These are phyloP conservation scores for Isoperla grammatica DNA, from an alignment of 2,888 invertebrate genomes.

Conservation along the genomic window DNA sequence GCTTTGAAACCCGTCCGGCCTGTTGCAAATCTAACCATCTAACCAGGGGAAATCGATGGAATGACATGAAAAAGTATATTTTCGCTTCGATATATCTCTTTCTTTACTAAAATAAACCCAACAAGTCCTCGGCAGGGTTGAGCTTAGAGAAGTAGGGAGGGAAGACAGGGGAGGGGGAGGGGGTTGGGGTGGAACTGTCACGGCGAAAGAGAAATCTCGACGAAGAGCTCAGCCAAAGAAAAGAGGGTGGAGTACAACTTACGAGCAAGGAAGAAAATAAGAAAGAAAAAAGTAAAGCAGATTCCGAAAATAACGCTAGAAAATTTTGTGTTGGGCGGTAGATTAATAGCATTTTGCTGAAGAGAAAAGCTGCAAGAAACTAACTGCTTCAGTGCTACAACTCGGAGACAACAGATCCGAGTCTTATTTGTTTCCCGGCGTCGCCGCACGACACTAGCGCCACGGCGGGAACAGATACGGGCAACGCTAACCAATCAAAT, in stretches of 20 bases:
- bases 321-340: conserved; percentile 18
- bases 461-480: neutral
- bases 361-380: conserved; percentile 5
- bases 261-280: conserved; percentile 1
- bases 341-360: conserved; percentile 20
- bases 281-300: conserved; percentile 12
- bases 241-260: neutral
- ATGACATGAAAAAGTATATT: conserved; percentile 10
- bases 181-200: conserved; percentile 13
- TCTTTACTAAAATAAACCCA: conserved; percentile 11
- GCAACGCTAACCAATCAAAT: conserved; percentile 11
- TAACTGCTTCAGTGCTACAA: neutral
- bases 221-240: conserved; percentile 12
- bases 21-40: neutral
- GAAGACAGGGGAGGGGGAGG: no score
- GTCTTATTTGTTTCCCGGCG: conserved; percentile 12
- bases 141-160: conserved; percentile 4
- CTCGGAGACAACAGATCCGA: neutral
- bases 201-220: conserved; percentile 18
- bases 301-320: conserved; percentile 21
- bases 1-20: neutral
- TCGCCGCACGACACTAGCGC: conserved; percentile 8
- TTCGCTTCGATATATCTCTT: conserved; percentile 8
- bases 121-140: conserved; percentile 3
- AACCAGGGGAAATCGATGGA: conserved; percentile 3